Evolutionary conservation across 2,113 vertebrate genomes (phyloP), one percentile per base, ranked within the genome.

Genomic region (Sminthopsis crassicaudata): DNA sequence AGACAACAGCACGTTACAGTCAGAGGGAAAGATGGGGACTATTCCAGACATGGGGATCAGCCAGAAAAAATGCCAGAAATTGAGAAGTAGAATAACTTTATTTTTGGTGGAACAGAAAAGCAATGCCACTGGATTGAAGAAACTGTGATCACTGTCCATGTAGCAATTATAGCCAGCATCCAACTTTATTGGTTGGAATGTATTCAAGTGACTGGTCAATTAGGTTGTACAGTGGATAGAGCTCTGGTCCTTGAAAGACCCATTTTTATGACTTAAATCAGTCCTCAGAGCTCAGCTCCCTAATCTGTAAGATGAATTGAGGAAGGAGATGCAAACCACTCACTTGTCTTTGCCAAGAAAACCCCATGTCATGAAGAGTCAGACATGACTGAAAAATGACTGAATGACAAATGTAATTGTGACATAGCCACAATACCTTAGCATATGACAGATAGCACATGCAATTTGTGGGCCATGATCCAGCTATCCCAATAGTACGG

Each of bases 351-450:
- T 84, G 19, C 67, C 67, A 42, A 84, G n/a, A 84, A 76, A 84
- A 84, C 67, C 36, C 67, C 67, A 84, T 0, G 19, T 84, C 19
- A 5, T 16, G 16, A 84, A 84, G 36, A 8, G 1, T 76, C n/a
- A n/a, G 14, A 8, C 16, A 76, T 42, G 36, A 76, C 36, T 76
- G 6, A 76, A 42, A 42, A n/a, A 67, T n/a, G 11, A 36, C 27
- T 60, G 30, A 67, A 16, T 9, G 27, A 27, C 30, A 36, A 94
- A 92, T 93, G 8, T 48, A 92, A 95, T 14, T 1, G 76, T 53
- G 22, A 26, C 11, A 27, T 60, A 95, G 94, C n/a, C 76, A 96
- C 55, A 50, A 94, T 88, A 3, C n/a, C 93, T n/a, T 8, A 76
- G 12, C 19, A 11, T 2, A 76, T 0, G 0, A 92, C 16, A 19